Conservation (phyloP, 2,888 invertebrate species). For the Cephus pygmeus region DNA sequence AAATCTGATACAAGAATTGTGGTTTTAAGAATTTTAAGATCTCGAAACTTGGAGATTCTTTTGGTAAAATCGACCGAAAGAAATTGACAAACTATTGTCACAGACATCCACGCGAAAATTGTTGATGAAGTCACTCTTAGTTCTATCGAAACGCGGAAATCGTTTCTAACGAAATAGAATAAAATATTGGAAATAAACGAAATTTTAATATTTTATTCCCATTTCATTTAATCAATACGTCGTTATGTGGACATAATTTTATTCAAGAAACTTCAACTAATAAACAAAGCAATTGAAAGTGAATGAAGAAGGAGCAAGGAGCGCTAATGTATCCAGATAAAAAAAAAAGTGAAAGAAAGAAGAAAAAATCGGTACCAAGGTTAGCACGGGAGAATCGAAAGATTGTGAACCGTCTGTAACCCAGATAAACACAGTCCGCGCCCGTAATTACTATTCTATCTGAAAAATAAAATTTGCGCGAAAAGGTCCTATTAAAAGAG, state of each 20-base stretch:
- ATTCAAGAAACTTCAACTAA: background rate
- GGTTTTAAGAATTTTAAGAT: background rate
- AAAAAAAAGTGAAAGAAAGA: background rate
- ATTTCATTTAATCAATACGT: too few species aligned
- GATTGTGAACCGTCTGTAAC: background rate
- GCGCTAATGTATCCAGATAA: background rate
- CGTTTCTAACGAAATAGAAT: too few species aligned
- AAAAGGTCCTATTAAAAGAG: background rate
- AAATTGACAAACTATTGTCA: background rate
- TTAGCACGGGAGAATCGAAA: background rate
- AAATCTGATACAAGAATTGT: background rate
- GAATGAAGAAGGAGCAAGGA: background rate
- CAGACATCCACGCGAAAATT: background rate
- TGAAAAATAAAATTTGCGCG: background rate
- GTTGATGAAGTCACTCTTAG: background rate
- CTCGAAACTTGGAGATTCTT: background rate
- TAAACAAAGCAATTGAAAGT: background rate
- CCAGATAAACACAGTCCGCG: constrained; percentile 1
- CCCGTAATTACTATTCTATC: background rate
- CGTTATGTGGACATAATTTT: background rate
- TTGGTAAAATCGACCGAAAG: background rate
- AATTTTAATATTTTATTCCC: too few species aligned
- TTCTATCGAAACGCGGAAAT: background rate
- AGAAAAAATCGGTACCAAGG: constrained; percentile 2
- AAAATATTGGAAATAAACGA: too few species aligned